Evolutionary conservation across 2,113 vertebrate species (phyloP).

Genomic region (Smithornis capensis): DNA sequence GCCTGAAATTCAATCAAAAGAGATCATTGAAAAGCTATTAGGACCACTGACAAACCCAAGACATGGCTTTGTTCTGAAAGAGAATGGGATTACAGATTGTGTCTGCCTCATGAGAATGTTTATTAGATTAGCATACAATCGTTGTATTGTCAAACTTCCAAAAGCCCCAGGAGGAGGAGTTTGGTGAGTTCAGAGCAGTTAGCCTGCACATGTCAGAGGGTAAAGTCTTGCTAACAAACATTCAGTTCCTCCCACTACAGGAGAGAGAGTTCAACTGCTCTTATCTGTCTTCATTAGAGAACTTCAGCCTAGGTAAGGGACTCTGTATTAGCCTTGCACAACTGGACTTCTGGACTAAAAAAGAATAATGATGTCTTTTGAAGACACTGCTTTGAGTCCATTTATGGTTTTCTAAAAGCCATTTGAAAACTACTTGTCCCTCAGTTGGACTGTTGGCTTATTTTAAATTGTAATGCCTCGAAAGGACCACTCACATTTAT

Average conservation of each 20-base stretch:
- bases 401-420: neutral
- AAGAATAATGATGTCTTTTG: neutral
- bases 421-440: neutral
- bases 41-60: neutral
- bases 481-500: neutral
- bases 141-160: neutral
- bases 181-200: neutral
- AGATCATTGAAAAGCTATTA: neutral
- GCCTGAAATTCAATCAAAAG: neutral
- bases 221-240: neutral
- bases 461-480: neutral
- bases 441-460: neutral
- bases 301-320: neutral
- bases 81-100: neutral
- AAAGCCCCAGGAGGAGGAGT: neutral
- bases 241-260: neutral
- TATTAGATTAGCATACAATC: neutral
- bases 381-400: neutral
- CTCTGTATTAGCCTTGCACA: neutral
- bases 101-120: neutral
- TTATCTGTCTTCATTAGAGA: neutral
- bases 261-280: neutral
- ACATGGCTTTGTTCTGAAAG: neutral
- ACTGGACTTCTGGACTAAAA: neutral
- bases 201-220: neutral